phyloP scores from a whole-genome alignment of 2,888 invertebrate genomes.

The Papilio elwesi region DNA sequence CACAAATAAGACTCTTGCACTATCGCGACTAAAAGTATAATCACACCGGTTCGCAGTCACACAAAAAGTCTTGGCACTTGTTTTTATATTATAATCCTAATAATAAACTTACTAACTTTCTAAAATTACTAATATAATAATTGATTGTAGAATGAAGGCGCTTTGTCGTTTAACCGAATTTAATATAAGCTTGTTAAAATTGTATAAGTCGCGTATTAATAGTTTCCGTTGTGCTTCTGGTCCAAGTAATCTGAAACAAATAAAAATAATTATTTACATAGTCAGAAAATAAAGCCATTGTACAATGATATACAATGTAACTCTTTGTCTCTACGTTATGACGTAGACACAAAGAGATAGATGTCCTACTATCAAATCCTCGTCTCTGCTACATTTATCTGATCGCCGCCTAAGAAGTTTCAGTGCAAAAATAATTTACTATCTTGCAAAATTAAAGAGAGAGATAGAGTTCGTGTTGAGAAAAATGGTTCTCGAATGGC shows the following conservation, averaged over 20 bases:
- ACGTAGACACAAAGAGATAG: no score
- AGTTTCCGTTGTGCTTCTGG: conserved; percentile 57
- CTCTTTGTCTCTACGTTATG: no score
- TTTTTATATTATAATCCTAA: conserved; percentile 41
- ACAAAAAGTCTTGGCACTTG: conserved; percentile 60
- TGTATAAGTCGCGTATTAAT: conserved; percentile 50
- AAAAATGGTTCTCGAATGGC: no score
- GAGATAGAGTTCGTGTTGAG: no score
- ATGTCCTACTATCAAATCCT: no score
- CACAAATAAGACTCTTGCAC: conserved; percentile 1
- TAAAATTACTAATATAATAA: conserved; percentile 56
- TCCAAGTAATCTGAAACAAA: conserved; percentile 75
- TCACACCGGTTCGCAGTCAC: conserved; percentile 36
- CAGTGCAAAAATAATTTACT: no score
- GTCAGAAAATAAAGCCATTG: neutral
- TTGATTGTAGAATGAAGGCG: conserved; percentile 75
- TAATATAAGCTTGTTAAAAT: conserved; percentile 50
- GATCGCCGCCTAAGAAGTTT: no score
- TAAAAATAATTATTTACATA: conserved; percentile 53
- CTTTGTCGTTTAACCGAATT: conserved; percentile 68
- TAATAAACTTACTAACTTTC: conserved; percentile 18
- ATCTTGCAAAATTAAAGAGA: no score
- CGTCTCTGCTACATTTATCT: no score
- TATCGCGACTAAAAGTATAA: conserved; percentile 47
- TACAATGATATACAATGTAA: neutral